Evolutionary conservation across 2,113 vertebrate species (phyloP).

Genomic region (Otocyon megalotis): DNA sequence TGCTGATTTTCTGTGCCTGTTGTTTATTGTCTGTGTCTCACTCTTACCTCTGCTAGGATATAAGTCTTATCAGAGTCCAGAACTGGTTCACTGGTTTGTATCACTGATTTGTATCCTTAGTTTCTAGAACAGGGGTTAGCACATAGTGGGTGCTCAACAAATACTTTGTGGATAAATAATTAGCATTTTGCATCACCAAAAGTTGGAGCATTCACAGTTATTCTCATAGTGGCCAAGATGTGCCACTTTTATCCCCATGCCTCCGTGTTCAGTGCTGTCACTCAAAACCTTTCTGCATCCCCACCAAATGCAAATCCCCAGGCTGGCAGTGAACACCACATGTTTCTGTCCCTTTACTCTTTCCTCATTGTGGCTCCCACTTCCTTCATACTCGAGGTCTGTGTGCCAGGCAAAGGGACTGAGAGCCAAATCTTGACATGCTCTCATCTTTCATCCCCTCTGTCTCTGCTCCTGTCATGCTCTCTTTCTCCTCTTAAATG

Average conservation of each 20-base stretch:
- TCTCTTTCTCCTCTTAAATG: neutral
- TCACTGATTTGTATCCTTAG: neutral
- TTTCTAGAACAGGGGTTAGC: neutral
- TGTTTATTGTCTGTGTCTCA: neutral
- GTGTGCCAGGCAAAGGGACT: neutral
- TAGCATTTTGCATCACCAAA: neutral
- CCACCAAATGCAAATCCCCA: no score
- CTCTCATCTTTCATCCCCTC: neutral
- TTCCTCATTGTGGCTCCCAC: neutral
- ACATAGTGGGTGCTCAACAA: neutral
- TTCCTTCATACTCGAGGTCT: fast-evolving
- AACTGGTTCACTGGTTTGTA: neutral
- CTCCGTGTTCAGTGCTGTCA: neutral
- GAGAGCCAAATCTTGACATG: neutral
- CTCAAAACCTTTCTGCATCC: neutral
- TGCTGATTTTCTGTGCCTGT: neutral
- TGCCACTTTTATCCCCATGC: neutral
- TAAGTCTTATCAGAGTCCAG: neutral
- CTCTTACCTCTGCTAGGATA: neutral
- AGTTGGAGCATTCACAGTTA: neutral
- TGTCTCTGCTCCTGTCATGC: neutral
- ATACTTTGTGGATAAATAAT: neutral
- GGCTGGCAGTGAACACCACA: fast-evolving
- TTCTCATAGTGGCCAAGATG: neutral
- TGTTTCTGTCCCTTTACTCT: neutral